Evolutionary conservation across 1,140 invertebrate species (phyloP).

Genomic region (Globodera ellingtonae): DNA sequence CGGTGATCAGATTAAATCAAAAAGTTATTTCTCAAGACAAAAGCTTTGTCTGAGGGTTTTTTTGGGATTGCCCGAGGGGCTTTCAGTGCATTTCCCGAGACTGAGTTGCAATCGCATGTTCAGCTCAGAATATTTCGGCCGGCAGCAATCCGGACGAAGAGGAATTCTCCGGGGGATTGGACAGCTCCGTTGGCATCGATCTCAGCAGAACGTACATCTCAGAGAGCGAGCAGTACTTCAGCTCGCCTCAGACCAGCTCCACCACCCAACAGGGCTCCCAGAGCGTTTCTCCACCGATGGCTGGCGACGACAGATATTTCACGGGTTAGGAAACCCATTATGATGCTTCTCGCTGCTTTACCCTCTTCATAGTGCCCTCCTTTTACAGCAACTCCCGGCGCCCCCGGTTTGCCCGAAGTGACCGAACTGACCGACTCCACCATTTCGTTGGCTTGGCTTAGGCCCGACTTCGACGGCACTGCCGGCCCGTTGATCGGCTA

Average conservation of each 20-base stretch:
- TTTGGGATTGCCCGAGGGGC: too few relatives aligned
- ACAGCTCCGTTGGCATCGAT: constrained; percentile 54
- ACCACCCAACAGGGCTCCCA: not conserved
- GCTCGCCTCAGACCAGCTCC: constrained; percentile 36
- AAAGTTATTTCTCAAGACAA: not conserved
- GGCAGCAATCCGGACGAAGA: constrained; percentile 15
- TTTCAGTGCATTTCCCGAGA: not conserved
- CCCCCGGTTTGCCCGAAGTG: constrained; percentile 59
- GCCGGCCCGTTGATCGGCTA: constrained; percentile 56
- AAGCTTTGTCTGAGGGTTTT: not conserved
- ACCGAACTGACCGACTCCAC: constrained; percentile 48
- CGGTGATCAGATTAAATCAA: constrained; percentile 22
- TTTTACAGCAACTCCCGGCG: constrained; percentile 45
- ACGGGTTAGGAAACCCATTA: constrained; percentile 12
- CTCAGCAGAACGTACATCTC: constrained; percentile 49
- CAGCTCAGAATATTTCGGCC: constrained; percentile 15
- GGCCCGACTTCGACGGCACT: constrained; percentile 43
- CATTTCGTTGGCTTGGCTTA: constrained; percentile 54
- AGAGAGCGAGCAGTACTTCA: constrained; percentile 53
- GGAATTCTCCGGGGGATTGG: constrained; percentile 21
- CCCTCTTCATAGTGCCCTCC: not conserved
- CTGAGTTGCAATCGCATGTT: not conserved
- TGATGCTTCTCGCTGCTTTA: not conserved
- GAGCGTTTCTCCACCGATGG: constrained; percentile 8
- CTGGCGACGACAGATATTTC: constrained; percentile 17